phyloP scores from a whole-genome alignment of 2,797 vertebrate species.

The Falco columbarius region DNA sequence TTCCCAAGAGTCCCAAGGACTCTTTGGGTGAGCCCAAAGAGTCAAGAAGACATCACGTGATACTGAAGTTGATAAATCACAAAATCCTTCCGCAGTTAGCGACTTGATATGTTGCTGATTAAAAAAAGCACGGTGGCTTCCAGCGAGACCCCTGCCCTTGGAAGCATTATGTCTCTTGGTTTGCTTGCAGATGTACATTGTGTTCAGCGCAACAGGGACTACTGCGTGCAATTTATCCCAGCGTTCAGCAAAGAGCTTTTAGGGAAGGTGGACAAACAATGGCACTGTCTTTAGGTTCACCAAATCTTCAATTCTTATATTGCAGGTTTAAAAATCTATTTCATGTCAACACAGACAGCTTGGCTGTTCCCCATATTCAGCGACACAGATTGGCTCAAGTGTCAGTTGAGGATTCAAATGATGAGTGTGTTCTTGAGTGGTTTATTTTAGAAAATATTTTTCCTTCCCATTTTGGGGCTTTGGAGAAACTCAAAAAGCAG shows the following conservation, averaged over 20 bases:
- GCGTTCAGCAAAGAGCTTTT: background rate
- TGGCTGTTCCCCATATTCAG: background rate
- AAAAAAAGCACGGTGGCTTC: background rate
- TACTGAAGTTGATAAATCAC: background rate
- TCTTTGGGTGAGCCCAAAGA: too few relatives aligned
- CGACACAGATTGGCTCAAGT: background rate
- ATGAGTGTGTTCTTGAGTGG: background rate
- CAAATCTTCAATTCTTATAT: background rate
- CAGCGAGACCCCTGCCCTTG: background rate
- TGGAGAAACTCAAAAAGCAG: background rate
- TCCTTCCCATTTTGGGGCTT: background rate
- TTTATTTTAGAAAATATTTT: background rate
- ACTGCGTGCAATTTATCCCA: rapidly evolving
- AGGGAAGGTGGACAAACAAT: background rate
- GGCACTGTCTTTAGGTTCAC: background rate
- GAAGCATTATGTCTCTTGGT: background rate
- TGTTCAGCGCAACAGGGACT: background rate
- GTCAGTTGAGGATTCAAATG: background rate
- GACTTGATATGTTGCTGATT: rapidly evolving
- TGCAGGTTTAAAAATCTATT: background rate
- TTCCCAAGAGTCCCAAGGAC: background rate
- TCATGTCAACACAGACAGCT: background rate
- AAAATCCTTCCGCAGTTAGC: background rate
- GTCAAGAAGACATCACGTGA: background rate
- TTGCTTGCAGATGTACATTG: background rate